These are phyloP conservation scores for Archips crataeganus DNA, from an alignment of 2,888 invertebrate species.

Conservation along the genomic window DNA sequence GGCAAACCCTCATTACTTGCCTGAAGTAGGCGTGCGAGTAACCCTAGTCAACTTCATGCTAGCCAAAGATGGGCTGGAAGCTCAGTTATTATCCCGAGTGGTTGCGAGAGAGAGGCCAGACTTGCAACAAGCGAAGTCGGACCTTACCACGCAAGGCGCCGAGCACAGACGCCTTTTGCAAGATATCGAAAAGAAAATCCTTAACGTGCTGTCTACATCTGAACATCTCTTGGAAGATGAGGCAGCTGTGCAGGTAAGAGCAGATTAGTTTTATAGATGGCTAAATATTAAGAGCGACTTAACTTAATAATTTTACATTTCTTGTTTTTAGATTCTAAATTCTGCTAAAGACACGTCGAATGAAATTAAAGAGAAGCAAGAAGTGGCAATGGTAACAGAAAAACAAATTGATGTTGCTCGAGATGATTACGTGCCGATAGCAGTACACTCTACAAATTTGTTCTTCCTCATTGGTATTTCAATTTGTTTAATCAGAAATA, in stretches of 20 bases:
- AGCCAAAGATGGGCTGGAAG: conserved; percentile 94
- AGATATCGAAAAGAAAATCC: conserved; percentile 96
- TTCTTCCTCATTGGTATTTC: conserved; percentile 94
- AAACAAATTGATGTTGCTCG: conserved; percentile 95
- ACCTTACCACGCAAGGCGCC: conserved; percentile 94
- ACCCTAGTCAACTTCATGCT: conserved; percentile 97
- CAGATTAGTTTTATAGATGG: neutral
- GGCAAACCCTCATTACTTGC: conserved; percentile 96
- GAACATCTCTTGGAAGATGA: conserved; percentile 93
- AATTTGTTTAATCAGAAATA: conserved; percentile 34
- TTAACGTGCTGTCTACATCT: conserved; percentile 85
- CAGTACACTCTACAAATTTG: conserved; percentile 94
- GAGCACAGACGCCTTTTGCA: conserved; percentile 93
- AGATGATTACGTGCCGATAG: conserved; percentile 95
- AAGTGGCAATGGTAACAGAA: conserved; percentile 95
- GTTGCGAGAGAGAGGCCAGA: conserved; percentile 97
- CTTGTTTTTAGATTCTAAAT: conserved; percentile 88
- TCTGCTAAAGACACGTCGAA: conserved; percentile 96
- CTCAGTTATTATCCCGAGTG: conserved; percentile 95
- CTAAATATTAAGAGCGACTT: neutral
- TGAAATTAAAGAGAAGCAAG: conserved; percentile 96
- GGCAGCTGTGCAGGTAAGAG: conserved; percentile 90
- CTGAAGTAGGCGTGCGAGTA: conserved; percentile 96
- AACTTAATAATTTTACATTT: neutral
- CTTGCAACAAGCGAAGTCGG: conserved; percentile 95